Percentiles rank a stretch among this genome's conserved stretches.
These are phyloP conservation scores for Liasis olivaceus DNA, from an alignment of 2,797 vertebrate species.

Conservation along the genomic window DNA sequence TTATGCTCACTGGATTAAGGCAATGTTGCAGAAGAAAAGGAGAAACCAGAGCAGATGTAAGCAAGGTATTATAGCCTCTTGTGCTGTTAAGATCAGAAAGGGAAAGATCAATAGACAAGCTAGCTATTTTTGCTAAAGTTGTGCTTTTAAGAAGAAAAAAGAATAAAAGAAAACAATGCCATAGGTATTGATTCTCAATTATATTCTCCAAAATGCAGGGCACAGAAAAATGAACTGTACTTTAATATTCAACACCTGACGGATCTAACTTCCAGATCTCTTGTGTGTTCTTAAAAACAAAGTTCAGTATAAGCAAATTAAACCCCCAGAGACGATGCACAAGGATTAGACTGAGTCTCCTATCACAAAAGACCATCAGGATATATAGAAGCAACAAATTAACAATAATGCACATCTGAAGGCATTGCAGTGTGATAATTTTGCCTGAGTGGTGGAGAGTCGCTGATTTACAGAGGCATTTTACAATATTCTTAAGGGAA, in stretches of 20 bases:
- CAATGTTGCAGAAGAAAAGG: slow-evolving; percentile 72
- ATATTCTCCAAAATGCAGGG: slow-evolving; percentile 43
- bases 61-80: slow-evolving; percentile 74
- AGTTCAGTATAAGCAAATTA: slow-evolving; percentile 34
- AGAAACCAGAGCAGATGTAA: slow-evolving; percentile 77
- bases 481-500: neutral
- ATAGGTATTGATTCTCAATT: slow-evolving; percentile 42
- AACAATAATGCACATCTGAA: neutral
- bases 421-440: neutral
- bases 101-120: slow-evolving; percentile 72
- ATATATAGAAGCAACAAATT: neutral
- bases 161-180: slow-evolving; percentile 36
- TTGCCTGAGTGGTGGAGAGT: neutral
- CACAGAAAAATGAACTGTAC: slow-evolving; percentile 34
- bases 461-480: neutral
- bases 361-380: neutral
- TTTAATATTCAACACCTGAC: slow-evolving; percentile 43
- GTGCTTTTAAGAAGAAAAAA: slow-evolving; percentile 52
- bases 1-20: slow-evolving; percentile 80
- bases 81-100: slow-evolving; percentile 74
- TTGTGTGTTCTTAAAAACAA: slow-evolving; percentile 8
- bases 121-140: slow-evolving; percentile 62
- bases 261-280: slow-evolving; percentile 34
- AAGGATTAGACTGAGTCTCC: neutral
- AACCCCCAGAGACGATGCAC: neutral